Evolutionary conservation across 2,888 invertebrate species (phyloP).

Genomic region (Apamea sordens): DNA sequence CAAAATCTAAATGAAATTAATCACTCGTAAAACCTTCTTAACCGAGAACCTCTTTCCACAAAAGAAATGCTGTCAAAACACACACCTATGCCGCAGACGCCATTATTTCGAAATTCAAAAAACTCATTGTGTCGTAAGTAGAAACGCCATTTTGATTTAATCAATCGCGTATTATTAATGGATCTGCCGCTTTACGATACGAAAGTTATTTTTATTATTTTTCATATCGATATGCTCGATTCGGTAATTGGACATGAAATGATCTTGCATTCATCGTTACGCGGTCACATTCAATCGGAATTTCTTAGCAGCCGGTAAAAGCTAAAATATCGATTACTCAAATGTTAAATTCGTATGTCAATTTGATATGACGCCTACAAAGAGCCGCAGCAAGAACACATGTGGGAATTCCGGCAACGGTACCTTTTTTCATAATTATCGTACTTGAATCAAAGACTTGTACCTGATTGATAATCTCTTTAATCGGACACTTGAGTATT

Average conservation of each 20-base stretch:
- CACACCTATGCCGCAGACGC: slow-evolving; percentile 60
- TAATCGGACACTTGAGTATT: slow-evolving; percentile 73
- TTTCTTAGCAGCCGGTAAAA: slow-evolving; percentile 59
- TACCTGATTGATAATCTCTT: slow-evolving; percentile 80
- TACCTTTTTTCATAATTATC: slow-evolving; percentile 77
- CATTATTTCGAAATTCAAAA: slow-evolving; percentile 77
- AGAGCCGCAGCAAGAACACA: slow-evolving; percentile 53
- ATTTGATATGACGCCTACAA: slow-evolving; percentile 64
- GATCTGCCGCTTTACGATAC: slow-evolving; percentile 67
- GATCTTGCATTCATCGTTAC: slow-evolving; percentile 64
- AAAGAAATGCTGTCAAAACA: slow-evolving; percentile 78
- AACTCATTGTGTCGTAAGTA: slow-evolving; percentile 75
- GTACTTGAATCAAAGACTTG: slow-evolving; percentile 74
- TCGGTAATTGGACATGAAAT: slow-evolving; percentile 73
- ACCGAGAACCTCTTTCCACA: slow-evolving; percentile 66
- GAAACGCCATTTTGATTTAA: slow-evolving; percentile 78
- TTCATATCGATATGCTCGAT: slow-evolving; percentile 62
- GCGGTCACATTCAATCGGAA: slow-evolving; percentile 52
- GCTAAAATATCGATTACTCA: slow-evolving; percentile 71
- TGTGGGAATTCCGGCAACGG: slow-evolving; percentile 71
- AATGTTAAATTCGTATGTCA: slow-evolving; percentile 67
- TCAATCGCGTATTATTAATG: slow-evolving; percentile 82
- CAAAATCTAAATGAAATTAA: slow-evolving; percentile 73
- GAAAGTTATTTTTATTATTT: slow-evolving; percentile 69
- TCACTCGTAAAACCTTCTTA: slow-evolving; percentile 73